Evolutionary conservation across 2,888 invertebrate genomes (phyloP).

Genomic region (Eustalomyia histrio): DNA sequence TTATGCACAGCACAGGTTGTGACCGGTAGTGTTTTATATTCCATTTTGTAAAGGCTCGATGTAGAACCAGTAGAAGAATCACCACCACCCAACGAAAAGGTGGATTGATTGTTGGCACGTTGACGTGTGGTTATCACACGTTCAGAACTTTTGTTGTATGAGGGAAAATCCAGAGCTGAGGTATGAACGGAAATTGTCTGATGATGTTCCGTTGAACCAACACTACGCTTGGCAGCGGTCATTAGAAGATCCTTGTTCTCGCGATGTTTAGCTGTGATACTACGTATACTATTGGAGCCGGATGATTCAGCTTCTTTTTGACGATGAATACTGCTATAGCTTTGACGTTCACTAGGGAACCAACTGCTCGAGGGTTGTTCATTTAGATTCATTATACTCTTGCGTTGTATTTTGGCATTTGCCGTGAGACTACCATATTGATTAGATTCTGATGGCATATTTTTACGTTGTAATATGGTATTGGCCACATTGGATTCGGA

Average conservation of each 20-base stretch:
- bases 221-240: not conserved
- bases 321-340: conserved; percentile 89
- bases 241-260: conserved; percentile 46
- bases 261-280: conserved; percentile 67
- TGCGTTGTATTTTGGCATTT: conserved; percentile 87
- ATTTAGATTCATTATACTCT: conserved; percentile 89
- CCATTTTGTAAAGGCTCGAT: conserved; percentile 86
- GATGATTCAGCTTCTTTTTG: conserved; percentile 81
- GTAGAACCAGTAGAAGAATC: conserved; percentile 82
- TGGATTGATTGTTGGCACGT: conserved; percentile 87
- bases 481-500: conserved; percentile 88
- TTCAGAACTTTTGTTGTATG: conserved; percentile 70
- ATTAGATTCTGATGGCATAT: conserved; percentile 70
- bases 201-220: conserved; percentile 27
- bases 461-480: conserved; percentile 88
- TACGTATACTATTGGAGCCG: conserved; percentile 52
- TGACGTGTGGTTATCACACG: conserved; percentile 76
- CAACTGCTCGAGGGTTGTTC: conserved; percentile 85
- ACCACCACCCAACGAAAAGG: conserved; percentile 87
- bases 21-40: conserved; percentile 85
- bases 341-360: conserved; percentile 86
- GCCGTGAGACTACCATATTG: conserved; percentile 74
- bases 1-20: conserved; percentile 90
- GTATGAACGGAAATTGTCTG: conserved; percentile 10
- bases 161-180: conserved; percentile 73